A percentile compares a stretch with the other conserved stretches of the same genome.
Evolutionary conservation across 2,113 vertebrate genomes (phyloP).

Genomic region (Genyomyrus donnyi): DNA sequence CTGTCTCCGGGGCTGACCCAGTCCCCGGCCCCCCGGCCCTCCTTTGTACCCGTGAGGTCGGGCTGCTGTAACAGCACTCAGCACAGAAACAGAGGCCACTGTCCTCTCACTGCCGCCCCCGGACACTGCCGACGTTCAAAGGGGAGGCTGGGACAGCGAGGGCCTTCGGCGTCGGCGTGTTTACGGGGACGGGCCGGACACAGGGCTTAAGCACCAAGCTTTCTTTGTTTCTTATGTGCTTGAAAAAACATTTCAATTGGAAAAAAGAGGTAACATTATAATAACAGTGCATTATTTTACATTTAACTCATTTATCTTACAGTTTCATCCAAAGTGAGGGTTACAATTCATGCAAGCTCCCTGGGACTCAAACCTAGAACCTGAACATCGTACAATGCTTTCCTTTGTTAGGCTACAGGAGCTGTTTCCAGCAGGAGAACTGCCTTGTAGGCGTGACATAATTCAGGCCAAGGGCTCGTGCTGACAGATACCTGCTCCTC

Average conservation of each 20-base stretch:
- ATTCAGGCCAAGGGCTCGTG: neutral
- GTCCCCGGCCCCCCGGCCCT: neutral
- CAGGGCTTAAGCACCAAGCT: neutral
- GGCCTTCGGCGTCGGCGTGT: neutral
- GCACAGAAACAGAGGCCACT: neutral
- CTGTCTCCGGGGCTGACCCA: neutral
- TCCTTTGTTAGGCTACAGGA: neutral
- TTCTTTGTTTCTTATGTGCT: neutral
- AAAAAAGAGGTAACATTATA: neutral
- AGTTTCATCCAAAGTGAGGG: neutral
- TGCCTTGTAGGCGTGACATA: neutral
- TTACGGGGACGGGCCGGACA: neutral
- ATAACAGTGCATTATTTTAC: neutral
- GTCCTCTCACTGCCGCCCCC: neutral
- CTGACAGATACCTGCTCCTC: neutral
- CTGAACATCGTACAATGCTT: too few species aligned
- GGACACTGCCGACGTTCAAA: neutral
- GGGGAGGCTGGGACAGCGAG: neutral
- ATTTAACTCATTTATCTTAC: neutral
- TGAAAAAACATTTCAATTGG: neutral
- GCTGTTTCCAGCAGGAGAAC: neutral
- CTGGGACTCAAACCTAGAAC: neutral
- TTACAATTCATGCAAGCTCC: neutral
- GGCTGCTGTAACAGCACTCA: constrained; percentile 3
- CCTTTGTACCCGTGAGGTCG: neutral